Percentiles rank a stretch among this genome's conserved stretches.
phyloP scores from a whole-genome alignment of 2,113 vertebrate species.

The Tachycineta bicolor region DNA sequence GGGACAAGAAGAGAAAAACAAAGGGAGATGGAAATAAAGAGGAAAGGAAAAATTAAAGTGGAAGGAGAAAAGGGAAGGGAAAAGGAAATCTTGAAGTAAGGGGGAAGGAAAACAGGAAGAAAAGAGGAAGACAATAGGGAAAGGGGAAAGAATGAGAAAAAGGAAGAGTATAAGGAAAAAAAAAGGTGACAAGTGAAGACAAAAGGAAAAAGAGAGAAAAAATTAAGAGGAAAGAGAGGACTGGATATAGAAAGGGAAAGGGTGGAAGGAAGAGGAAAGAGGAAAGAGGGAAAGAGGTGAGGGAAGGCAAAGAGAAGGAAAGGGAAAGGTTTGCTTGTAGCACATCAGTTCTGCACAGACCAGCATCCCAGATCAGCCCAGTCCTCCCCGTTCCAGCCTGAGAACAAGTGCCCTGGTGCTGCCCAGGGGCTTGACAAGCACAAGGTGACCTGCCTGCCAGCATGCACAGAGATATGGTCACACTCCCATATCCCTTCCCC shows the following conservation, averaged over 20 bases:
- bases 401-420: not conserved
- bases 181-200: not conserved
- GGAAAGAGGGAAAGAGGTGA: no score
- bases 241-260: not conserved
- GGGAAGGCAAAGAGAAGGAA: not conserved
- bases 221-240: not conserved
- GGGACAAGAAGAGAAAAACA: not conserved
- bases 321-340: not conserved
- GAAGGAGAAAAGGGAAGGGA: not conserved
- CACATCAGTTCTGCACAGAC: not conserved
- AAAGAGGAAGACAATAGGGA: not conserved
- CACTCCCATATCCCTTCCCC: accelerated
- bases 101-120: not conserved
- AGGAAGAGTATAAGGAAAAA: accelerated
- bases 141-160: not conserved
- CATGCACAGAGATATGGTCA: accelerated
- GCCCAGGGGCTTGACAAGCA: not conserved
- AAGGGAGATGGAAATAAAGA: not conserved
- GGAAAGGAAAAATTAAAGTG: not conserved
- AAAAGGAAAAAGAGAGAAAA: not conserved
- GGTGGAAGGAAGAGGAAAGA: not conserved
- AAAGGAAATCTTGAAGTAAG: not conserved
- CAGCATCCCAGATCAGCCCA: accelerated
- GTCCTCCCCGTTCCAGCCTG: accelerated
- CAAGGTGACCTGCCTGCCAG: not conserved